Evolutionary conservation across 1,140 invertebrate genomes (phyloP), one percentile per base, ranked within the genome.

Genomic region (Archivesica marissinica): DNA sequence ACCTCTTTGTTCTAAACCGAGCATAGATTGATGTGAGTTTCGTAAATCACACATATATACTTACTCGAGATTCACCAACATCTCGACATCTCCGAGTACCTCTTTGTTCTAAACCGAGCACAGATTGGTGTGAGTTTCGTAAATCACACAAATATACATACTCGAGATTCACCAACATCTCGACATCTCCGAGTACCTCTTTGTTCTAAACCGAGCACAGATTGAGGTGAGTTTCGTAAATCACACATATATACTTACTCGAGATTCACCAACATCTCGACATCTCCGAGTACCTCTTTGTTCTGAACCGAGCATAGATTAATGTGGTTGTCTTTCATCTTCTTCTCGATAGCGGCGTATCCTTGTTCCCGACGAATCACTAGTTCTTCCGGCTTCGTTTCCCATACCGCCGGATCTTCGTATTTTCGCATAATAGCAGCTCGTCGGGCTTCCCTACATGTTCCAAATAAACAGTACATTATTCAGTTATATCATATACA

Each of bases 101-200:
- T n/a, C n/a, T n/a, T n/a, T n/a, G n/a, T n/a, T n/a, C n/a, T n/a
- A n/a, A n/a, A n/a, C n/a, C n/a, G n/a, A n/a, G n/a, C n/a, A n/a
- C n/a, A n/a, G n/a, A n/a, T n/a, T n/a, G n/a, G n/a, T n/a, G n/a
- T n/a, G n/a, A n/a, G n/a, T n/a, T n/a, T n/a, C n/a, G n/a, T n/a
- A n/a, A n/a, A n/a, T n/a, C n/a, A n/a, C n/a, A n/a, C n/a, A n/a
- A n/a, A n/a, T n/a, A n/a, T 44, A 74, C 70, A 25, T 28, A 79
- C 76, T 59, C 52, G 4, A 81, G 41, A 25, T 89, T 90, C 30
- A 90, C 78, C 0, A 89, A 74, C 11, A 92, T 61, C 77, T 94
- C 93, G 4, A 88, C 87, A 70, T 93, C 93, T 3, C 92, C 92
- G 7, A 93, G 74, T 0, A 93, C 87, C 64, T 93, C 92, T 1